Evolutionary conservation across 2,113 vertebrate genomes (phyloP).

Genomic region (Neolamprologus sp.): DNA sequence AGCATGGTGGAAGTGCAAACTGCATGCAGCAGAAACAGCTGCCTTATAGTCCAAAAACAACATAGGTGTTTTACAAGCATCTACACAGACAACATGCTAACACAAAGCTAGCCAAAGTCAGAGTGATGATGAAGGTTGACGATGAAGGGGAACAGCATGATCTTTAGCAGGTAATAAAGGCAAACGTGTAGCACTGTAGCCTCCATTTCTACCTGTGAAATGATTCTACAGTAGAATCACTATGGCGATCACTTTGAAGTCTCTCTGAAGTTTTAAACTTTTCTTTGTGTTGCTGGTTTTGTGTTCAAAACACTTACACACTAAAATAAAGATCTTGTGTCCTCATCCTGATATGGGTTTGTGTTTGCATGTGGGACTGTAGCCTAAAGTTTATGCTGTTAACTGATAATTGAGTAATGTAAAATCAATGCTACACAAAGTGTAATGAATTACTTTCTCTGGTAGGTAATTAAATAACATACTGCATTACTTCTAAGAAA

Average conservation of each 20-base stretch:
- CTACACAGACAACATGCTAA: background rate
- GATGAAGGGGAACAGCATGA: background rate
- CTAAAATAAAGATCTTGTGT: background rate
- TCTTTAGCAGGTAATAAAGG: background rate
- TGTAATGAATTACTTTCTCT: background rate
- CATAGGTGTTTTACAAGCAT: rapidly evolving
- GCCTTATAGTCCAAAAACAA: background rate
- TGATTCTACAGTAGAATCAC: background rate
- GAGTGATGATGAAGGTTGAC: background rate
- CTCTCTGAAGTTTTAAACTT: background rate
- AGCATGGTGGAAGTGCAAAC: background rate
- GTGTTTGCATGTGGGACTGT: background rate
- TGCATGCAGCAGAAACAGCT: background rate
- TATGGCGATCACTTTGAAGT: background rate
- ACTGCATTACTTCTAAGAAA: background rate
- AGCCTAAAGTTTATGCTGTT: background rate
- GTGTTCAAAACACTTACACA: background rate
- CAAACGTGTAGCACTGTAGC: background rate
- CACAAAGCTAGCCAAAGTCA: background rate
- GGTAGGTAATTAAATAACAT: background rate
- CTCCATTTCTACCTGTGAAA: background rate
- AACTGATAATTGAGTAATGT: background rate
- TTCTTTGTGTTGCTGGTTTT: background rate
- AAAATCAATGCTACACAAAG: background rate
- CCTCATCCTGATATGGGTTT: background rate